Percentiles rank a stretch among this genome's conserved stretches.
phyloP scores from a whole-genome alignment of 2,888 invertebrate genomes.

The Drosophila anomelani region DNA sequence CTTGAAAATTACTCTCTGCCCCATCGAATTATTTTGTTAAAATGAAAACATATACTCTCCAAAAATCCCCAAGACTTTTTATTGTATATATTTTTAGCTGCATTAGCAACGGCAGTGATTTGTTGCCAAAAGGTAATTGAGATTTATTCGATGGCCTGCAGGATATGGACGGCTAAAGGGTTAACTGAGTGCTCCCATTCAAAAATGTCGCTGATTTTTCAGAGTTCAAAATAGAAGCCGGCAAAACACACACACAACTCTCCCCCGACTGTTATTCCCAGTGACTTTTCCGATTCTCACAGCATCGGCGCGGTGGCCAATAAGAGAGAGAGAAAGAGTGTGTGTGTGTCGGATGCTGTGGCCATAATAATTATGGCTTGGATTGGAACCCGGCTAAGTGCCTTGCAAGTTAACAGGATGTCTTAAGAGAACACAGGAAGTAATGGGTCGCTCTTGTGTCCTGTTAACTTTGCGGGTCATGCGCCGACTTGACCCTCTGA shows the following conservation, averaged over 20 bases:
- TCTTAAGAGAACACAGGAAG: background rate
- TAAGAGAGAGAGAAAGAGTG: background rate
- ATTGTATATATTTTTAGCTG: conserved; percentile 22
- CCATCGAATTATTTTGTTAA: background rate
- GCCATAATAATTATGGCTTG: conserved; percentile 20
- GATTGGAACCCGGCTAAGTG: conserved; percentile 24
- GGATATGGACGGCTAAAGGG: conserved; percentile 14
- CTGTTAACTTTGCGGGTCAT: conserved; percentile 28
- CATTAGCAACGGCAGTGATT: conserved; percentile 41
- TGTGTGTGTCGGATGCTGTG: conserved; percentile 1
- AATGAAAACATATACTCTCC: conserved; percentile 4
- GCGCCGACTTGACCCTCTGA: conserved; percentile 22
- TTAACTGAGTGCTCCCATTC: conserved; percentile 1
- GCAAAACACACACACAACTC: background rate
- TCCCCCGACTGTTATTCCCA: conserved; percentile 1
- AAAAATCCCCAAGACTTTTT: conserved; percentile 32
- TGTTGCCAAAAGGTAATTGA: conserved; percentile 43
- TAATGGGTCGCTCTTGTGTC: background rate
- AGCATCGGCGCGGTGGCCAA: conserved; percentile 9
- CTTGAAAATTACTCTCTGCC: no score
- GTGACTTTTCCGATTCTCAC: conserved; percentile 8
- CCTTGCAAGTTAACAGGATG: no score
- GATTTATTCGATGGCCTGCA: conserved; percentile 40
- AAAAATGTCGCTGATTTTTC: conserved; percentile 6
- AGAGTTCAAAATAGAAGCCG: conserved; percentile 21